Conservation (phyloP, 2,888 invertebrate genomes). For the Amblyteles armatorius region DNA sequence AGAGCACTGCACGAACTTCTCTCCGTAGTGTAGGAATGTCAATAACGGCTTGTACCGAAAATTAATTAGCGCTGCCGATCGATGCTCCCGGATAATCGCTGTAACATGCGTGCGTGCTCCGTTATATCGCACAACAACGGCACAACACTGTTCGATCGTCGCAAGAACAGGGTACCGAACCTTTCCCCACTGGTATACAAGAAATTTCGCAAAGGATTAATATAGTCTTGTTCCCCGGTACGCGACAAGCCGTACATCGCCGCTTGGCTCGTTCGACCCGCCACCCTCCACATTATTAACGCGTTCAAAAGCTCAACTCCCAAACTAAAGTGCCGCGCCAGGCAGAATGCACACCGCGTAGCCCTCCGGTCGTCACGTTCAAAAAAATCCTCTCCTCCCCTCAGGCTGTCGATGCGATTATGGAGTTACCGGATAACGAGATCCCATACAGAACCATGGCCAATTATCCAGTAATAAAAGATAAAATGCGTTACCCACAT, state of each 20-base stretch:
- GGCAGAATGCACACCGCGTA: neutral
- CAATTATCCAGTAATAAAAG: neutral
- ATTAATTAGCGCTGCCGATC: conserved; percentile 12
- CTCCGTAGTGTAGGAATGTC: conserved; percentile 1
- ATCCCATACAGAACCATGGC: neutral
- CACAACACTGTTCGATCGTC: conserved; percentile 4
- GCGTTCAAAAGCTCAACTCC: neutral
- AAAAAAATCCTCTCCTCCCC: neutral
- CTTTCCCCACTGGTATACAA: conserved; percentile 3
- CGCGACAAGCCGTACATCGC: neutral
- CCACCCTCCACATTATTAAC: neutral
- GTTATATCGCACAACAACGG: conserved; percentile 5
- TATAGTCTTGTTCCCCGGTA: neutral
- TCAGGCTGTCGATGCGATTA: conserved; percentile 4
- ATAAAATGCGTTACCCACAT: no score
- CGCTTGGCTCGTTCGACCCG: neutral
- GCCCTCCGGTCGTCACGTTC: conserved; percentile 6
- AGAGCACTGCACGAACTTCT: neutral
- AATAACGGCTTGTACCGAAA: conserved; percentile 11
- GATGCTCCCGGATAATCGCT: neutral
- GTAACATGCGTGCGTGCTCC: conserved; percentile 8
- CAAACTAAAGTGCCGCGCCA: conserved; percentile 1
- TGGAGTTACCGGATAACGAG: neutral
- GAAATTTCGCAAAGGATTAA: neutral
- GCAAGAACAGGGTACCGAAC: neutral